Evolutionary conservation across 2,797 vertebrate genomes (phyloP), one percentile per base, ranked within the genome.

Genomic region (Nyctalus aviator): DNA sequence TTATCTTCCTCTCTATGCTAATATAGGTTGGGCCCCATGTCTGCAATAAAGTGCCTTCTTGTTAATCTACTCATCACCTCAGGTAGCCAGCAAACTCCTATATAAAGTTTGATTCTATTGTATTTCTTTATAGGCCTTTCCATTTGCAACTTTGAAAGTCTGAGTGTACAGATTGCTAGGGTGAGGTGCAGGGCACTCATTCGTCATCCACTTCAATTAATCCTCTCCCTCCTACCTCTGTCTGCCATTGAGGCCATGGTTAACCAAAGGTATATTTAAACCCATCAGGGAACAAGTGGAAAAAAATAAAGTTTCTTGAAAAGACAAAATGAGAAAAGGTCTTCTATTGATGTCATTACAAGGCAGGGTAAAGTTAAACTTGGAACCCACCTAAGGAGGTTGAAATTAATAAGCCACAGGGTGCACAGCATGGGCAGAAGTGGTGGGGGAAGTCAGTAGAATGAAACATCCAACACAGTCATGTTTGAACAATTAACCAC

Each of bases 261-360:
- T 93, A 76, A 83, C 87, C 59, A 72, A 89, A 84, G 44, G 35
- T 75, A 79, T 79, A 72, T 69, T 83, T 93, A 94, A 94, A 89
- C 46, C 71, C 78, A 84, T 15, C 15, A 92, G 44, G 71, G 25
- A 73, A 72, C 35, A 89, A 66, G 23, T 91, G 46, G 1, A 85
- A 86, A 86, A 86, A 86, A 55, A 91, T 44, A 32, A 77, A 88
- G 6, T 25, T 84, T 78, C 76, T 76, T 73, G 9, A 95, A 90
- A 91, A 94, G 72, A 84, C 27, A 76, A 76, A 91, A 84, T 84
- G 30, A 94, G 83, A 94, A 94, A 85, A 78, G 53, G 37, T 82
- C 32, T 91, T 55, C 84, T 82, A 78, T 35, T 48, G 41, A 81
- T 88, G 41, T 48, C 88, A 79, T 77, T n/a, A 85, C 48, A 90